phyloP scores from a whole-genome alignment of 2,888 invertebrate genomes.

The Bellardia pandia region DNA sequence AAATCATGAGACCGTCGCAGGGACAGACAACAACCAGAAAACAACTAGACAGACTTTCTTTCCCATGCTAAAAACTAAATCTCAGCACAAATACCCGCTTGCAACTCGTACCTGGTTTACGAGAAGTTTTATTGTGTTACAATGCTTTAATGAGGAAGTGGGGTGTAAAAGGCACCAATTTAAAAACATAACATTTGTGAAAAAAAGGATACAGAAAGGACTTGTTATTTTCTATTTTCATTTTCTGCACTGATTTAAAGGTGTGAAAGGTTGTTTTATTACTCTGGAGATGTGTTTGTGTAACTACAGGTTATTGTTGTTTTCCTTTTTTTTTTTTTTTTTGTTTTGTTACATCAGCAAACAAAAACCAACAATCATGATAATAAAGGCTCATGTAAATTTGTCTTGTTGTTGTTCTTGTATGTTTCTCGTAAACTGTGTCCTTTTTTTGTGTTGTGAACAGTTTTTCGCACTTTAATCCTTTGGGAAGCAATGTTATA shows the following conservation, averaged over 20 bases:
- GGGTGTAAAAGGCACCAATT: background rate
- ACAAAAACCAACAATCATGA: slow-evolving; percentile 29
- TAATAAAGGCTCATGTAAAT: slow-evolving; percentile 23
- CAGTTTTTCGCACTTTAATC: background rate
- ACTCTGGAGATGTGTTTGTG: background rate
- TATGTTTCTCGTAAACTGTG: no score
- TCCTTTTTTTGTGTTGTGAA: background rate
- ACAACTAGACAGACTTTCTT: background rate
- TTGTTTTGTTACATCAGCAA: background rate
- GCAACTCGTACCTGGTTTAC: background rate
- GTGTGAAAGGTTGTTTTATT: slow-evolving; percentile 32
- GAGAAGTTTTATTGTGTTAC: slow-evolving; percentile 10
- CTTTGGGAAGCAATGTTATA: background rate
- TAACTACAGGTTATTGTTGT: background rate
- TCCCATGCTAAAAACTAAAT: slow-evolving; percentile 6
- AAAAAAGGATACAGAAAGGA: background rate
- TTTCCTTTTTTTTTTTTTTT: background rate
- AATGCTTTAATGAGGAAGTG: background rate
- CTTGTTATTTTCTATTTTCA: background rate
- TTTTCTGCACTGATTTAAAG: slow-evolving; percentile 25
- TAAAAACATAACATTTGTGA: background rate
- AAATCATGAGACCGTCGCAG: background rate
- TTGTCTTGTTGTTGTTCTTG: no score
- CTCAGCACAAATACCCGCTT: background rate
- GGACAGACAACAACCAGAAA: background rate